Percentiles rank a stretch among this genome's conserved stretches.
Conservation (phyloP, 2,888 invertebrate species). For the Tribolium freemani region DNA sequence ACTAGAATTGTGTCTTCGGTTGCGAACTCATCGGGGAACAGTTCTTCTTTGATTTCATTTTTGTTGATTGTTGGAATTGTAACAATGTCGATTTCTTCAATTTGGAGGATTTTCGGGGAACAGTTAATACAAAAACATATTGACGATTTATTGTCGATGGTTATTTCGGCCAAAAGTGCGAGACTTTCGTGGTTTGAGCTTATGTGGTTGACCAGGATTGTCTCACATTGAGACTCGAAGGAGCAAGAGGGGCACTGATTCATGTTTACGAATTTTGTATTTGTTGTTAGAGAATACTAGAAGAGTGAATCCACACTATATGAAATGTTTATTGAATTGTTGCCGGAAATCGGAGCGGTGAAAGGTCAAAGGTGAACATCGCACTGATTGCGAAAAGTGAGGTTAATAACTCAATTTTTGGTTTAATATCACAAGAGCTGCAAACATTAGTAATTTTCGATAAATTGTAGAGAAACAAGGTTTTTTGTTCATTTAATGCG, state of each 20-base stretch:
- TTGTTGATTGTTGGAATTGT: background rate
- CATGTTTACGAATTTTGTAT: background rate
- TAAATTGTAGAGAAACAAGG: too few species aligned
- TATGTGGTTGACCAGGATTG: conserved; percentile 10
- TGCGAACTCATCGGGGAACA: conserved; percentile 1
- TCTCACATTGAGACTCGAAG: conserved; percentile 15
- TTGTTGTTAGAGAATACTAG: too few species aligned
- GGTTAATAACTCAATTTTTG: too few species aligned
- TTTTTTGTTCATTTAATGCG: too few species aligned
- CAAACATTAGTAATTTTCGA: too few species aligned
- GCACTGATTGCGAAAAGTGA: too few species aligned
- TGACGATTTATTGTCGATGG: background rate
- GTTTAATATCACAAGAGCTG: too few species aligned
- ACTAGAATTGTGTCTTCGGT: conserved; percentile 8
- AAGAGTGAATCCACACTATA: background rate
- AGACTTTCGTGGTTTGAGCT: background rate
- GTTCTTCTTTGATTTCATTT: background rate
- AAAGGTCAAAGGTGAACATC: too few species aligned
- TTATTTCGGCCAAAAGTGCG: background rate
- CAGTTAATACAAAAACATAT: conserved; percentile 4
- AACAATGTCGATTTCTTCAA: background rate
- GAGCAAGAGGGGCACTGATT: conserved; percentile 2
- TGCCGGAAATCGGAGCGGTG: too few species aligned
- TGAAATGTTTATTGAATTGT: background rate
- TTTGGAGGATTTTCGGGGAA: background rate